These are phyloP conservation scores for Crotophaga sulcirostris DNA, from an alignment of 2,113 vertebrate species.

Conservation along the genomic window DNA sequence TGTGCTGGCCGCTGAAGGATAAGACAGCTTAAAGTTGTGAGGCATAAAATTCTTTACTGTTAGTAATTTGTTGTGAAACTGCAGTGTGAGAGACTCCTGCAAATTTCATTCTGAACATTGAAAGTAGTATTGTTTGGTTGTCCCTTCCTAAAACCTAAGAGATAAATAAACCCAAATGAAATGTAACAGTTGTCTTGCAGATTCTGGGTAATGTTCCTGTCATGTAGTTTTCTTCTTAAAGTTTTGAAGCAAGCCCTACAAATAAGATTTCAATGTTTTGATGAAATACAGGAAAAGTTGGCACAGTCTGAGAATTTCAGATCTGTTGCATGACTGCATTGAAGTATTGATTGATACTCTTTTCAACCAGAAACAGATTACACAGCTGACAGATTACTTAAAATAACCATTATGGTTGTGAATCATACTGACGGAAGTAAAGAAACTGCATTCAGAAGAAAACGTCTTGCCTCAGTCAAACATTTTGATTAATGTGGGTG, in stretches of 20 bases:
- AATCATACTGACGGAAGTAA: conserved; percentile 14
- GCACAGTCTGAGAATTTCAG: neutral
- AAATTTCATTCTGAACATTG: neutral
- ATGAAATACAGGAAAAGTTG: neutral
- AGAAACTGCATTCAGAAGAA: conserved; percentile 4
- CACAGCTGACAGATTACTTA: conserved; percentile 17
- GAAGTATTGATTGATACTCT: neutral
- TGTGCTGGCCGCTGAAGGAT: neutral
- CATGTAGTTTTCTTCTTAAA: neutral
- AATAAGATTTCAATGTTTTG: neutral
- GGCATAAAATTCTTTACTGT: neutral
- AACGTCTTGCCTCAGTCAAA: neutral
- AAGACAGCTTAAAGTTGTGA: neutral
- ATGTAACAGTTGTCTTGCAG: neutral
- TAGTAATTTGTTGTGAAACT: neutral
- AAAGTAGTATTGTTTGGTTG: neutral
- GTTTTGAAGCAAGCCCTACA: neutral
- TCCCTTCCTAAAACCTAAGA: neutral
- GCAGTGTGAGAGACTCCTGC: neutral
- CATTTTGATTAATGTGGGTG: neutral
- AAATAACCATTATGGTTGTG: neutral
- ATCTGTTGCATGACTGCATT: neutral
- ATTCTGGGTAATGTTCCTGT: neutral
- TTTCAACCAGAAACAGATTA: conserved; percentile 8
- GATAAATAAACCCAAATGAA: no score